A percentile compares a stretch with the other conserved stretches of the same genome.
These are phyloP conservation scores for Enhydra lutris DNA, from an alignment of 2,113 vertebrate species.

Conservation along the genomic window DNA sequence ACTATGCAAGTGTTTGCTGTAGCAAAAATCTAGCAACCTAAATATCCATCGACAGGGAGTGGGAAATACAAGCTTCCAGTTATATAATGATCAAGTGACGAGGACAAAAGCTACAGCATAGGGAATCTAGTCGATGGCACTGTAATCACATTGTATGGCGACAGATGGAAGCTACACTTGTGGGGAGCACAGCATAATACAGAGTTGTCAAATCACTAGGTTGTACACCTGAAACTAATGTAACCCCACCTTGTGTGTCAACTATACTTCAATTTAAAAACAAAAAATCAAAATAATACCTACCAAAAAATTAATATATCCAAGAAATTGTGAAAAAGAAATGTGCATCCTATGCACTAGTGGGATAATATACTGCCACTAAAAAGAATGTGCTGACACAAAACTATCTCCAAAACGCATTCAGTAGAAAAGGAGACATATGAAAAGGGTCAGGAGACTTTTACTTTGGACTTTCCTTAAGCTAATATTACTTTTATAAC, in stretches of 20 bases:
- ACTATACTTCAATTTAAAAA: background rate
- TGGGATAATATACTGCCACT: background rate
- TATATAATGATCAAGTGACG: background rate
- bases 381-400: background rate
- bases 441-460: background rate
- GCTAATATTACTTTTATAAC: background rate
- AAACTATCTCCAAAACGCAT: constrained; percentile 18
- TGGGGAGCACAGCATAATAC: background rate
- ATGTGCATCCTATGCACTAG: background rate
- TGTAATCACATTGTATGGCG: background rate
- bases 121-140: background rate
- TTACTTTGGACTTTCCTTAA: background rate
- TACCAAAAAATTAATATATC: background rate
- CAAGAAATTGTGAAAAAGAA: background rate
- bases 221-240: background rate
- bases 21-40: constrained; percentile 13
- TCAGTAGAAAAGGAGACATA: background rate
- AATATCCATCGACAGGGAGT: background rate
- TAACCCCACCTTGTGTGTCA: background rate
- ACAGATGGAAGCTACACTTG: background rate
- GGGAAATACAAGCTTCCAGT: background rate
- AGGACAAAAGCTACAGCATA: background rate
- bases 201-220: background rate
- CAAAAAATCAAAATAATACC: background rate
- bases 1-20: background rate